Evolutionary conservation across 2,888 invertebrate genomes (phyloP).

Genomic region (Ochropacha duplaris): DNA sequence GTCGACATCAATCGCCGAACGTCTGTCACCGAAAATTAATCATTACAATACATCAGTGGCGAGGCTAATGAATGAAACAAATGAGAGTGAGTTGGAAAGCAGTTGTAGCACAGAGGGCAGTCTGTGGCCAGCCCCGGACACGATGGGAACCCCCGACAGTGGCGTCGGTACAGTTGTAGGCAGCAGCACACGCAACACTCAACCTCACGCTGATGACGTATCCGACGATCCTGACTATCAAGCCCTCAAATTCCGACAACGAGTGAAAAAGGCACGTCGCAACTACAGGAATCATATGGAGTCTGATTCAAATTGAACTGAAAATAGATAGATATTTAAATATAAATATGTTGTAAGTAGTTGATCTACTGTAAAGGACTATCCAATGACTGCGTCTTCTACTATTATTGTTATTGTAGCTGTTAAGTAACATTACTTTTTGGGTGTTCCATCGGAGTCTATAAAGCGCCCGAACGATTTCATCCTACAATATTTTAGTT

Average conservation of each 20-base stretch:
- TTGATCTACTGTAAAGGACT: constrained; percentile 24
- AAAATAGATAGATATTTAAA: constrained; percentile 29
- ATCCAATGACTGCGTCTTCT: constrained; percentile 35
- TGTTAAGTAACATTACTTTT: constrained; percentile 9
- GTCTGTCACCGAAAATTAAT: constrained; percentile 46
- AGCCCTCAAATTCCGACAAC: constrained; percentile 80
- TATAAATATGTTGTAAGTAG: constrained; percentile 35
- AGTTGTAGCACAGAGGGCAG: constrained; percentile 73
- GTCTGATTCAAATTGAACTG: constrained; percentile 84
- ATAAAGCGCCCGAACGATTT: not conserved
- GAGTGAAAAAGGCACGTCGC: constrained; percentile 84
- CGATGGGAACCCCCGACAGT: constrained; percentile 63
- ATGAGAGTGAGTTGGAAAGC: constrained; percentile 78
- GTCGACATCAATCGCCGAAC: constrained; percentile 43
- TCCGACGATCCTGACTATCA: constrained; percentile 78
- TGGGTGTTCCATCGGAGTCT: constrained; percentile 4
- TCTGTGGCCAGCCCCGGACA: constrained; percentile 49
- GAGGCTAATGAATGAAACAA: constrained; percentile 76
- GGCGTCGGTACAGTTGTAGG: constrained; percentile 65
- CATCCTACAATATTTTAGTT: not conserved
- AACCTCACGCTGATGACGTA: constrained; percentile 50
- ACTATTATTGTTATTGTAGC: constrained; percentile 29
- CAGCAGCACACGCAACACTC: constrained; percentile 56
- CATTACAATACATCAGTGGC: constrained; percentile 65
- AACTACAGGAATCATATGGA: constrained; percentile 86